phyloP scores from a whole-genome alignment of 2,797 vertebrate species.

The Sparus aurata region DNA sequence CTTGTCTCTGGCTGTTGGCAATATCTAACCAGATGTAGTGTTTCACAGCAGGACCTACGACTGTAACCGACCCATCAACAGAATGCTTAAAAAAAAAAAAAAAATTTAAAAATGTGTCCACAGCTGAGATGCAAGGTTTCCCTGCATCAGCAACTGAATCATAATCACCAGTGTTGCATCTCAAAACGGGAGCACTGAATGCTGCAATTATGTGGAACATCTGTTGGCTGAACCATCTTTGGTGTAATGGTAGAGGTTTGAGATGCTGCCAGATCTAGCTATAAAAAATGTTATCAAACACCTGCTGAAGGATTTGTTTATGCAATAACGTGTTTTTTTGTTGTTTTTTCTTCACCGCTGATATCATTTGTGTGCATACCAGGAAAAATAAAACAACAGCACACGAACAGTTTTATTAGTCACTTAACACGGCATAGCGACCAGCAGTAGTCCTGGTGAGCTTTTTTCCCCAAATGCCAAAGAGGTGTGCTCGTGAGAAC shows the following conservation, averaged over 20 bases:
- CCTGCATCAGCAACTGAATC: slow-evolving; percentile 54
- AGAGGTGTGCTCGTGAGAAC: neutral
- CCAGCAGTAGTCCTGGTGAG: neutral
- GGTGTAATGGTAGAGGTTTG: slow-evolving; percentile 42
- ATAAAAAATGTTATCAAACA: slow-evolving; percentile 64
- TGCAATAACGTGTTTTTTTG: neutral
- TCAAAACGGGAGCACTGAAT: slow-evolving; percentile 68
- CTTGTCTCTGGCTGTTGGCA: slow-evolving; percentile 3
- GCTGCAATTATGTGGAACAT: slow-evolving; percentile 73
- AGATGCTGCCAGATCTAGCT: slow-evolving; percentile 44
- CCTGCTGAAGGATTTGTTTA: slow-evolving; percentile 51
- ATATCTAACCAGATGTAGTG: slow-evolving; percentile 11
- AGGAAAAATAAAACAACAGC: neutral
- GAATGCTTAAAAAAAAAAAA: slow-evolving; percentile 14
- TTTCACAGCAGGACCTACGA: slow-evolving; percentile 9
- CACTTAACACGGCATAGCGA: neutral
- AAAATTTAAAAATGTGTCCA: neutral
- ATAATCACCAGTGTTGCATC: slow-evolving; percentile 62
- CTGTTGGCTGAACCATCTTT: slow-evolving; percentile 68
- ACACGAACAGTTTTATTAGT: neutral
- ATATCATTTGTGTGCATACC: slow-evolving; percentile 3
- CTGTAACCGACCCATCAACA: slow-evolving; percentile 28
- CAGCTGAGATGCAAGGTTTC: slow-evolving; percentile 34
- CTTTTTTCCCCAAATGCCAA: neutral
- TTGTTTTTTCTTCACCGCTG: slow-evolving; percentile 2